Conservation (phyloP, 2,797 vertebrate genomes). For the Enteromius anoplus region DNA sequence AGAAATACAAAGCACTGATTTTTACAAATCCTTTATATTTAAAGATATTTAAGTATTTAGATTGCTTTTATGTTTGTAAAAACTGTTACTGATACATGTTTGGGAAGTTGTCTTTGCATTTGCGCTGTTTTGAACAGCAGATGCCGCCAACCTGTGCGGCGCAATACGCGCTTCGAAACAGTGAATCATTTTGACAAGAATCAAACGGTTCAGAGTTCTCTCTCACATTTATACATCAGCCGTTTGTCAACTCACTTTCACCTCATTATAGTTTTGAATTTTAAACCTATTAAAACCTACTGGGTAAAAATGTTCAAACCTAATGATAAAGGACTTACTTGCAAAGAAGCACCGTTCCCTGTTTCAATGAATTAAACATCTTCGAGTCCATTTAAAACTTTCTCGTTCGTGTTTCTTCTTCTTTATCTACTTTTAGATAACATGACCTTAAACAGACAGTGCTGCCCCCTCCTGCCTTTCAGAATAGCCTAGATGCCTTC, state of each 20-base stretch:
- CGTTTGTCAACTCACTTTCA: neutral
- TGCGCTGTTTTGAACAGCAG: neutral
- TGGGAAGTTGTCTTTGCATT: neutral
- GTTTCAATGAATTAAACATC: neutral
- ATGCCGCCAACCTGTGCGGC: neutral
- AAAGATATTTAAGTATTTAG: neutral
- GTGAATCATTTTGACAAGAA: neutral
- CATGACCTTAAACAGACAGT: neutral
- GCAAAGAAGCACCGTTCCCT: neutral
- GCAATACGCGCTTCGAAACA: neutral
- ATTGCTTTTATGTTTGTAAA: neutral
- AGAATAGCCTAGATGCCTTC: neutral
- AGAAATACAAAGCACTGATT: neutral
- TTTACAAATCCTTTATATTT: neutral
- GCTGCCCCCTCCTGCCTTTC: neutral
- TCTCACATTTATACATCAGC: neutral
- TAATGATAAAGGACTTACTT: constrained; percentile 4
- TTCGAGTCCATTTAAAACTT: neutral
- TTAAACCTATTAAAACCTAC: neutral
- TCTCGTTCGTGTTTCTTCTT: neutral
- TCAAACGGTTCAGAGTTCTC: neutral
- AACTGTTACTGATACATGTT: neutral
- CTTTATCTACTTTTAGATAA: neutral
- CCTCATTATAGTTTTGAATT: neutral
- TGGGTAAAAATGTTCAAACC: no score